Base-by-base conservation (phyloP, 2,888 invertebrate genomes). In the Drosophila paramelanica region DNA sequence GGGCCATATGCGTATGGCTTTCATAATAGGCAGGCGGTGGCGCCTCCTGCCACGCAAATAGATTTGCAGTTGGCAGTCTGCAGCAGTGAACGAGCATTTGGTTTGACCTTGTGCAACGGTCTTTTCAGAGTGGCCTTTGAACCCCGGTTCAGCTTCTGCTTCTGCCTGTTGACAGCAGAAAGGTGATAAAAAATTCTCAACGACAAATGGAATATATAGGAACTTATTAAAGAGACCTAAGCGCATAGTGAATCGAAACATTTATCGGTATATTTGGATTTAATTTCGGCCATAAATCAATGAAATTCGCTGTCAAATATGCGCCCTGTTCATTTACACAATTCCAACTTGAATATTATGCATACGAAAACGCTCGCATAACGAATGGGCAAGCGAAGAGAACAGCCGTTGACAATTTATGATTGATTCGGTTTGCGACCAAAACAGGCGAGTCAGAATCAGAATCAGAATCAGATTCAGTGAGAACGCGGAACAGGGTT, bases 1-100 rank as follows among this genome's bases (percentile, higher is more conserved):
- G 56, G 56, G 47, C 51, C 79, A 70, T 80, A 80, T 86, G 83
- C 69, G 78, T 86, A 82, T 75, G 78, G 86, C 88, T 70, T 88
- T 85, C 71, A 82, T 80, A 88, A 57, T 47, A 14, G 49, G 14
- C 74, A 62, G 78, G 8, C 10, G 31, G 60, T 50, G 57, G 36
- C 42, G 38, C 39, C 43, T 17, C 42, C 47, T 14, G 20, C 47
- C 7, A 39, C 5, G 14, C 55, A 76, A 67, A 62, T 57, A 27
- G 45, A 65, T 33, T 42, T 49, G 43, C 46, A 58, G 14, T 39
- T 27, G 3, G 31, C 31, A 31, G 31, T 8, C 31, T 31, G 10
- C 31, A 38, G 43, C 33, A 27, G 31, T 33, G 10, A 13, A 5
- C 45, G 25, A 23, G 43, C 8, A 13, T 33, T 13, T 8, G 8